phyloP scores from a whole-genome alignment of 2,113 vertebrate genomes.

The Ctenodactylus gundi region DNA sequence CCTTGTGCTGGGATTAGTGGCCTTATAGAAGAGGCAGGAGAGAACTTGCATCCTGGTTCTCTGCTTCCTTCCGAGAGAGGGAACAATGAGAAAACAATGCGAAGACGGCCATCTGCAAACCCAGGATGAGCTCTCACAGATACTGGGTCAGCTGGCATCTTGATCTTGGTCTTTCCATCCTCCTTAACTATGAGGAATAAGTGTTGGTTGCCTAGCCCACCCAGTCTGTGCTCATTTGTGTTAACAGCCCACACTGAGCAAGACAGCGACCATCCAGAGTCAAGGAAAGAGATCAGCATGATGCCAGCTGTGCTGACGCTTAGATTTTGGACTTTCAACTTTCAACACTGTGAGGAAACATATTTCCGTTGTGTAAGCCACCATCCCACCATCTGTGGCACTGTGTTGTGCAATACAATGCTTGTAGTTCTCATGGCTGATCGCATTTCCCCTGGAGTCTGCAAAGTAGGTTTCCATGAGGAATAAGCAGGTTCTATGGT shows the following conservation, averaged over 20 bases:
- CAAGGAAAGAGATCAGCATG: neutral
- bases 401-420: rapidly evolving
- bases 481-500: neutral
- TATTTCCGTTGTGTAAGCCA: neutral
- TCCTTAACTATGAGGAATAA: neutral
- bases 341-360: neutral
- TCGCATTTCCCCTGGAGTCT: neutral
- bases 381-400: too few relatives aligned
- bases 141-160: too few relatives aligned
- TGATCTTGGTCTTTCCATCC: neutral
- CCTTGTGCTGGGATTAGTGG: neutral
- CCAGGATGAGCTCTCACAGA: neutral
- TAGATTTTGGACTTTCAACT: neutral
- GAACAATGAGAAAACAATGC: neutral
- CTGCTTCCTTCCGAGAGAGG: neutral
- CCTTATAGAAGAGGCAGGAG: neutral
- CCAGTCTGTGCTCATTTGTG: too few relatives aligned
- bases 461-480: neutral
- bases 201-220: neutral
- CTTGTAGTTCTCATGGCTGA: neutral
- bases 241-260: too few relatives aligned
- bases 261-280: too few relatives aligned
- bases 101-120: neutral
- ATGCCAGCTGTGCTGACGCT: neutral
- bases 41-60: neutral